phyloP scores from a whole-genome alignment of 2,888 invertebrate genomes.

The Parascotia fuliginaria region DNA sequence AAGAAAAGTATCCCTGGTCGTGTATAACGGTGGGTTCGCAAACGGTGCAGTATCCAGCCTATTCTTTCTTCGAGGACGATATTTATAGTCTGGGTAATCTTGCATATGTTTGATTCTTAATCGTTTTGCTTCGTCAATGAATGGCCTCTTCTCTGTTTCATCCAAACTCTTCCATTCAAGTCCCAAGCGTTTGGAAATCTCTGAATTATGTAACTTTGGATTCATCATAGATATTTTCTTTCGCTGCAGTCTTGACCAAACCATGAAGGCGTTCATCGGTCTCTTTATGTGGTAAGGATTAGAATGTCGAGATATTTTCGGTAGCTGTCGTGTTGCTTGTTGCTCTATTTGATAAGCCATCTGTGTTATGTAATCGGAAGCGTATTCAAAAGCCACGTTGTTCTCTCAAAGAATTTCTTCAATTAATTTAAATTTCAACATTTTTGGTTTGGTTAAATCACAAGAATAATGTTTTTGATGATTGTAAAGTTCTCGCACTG shows the following conservation, averaged over 20 bases:
- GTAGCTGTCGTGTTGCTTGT: conserved; percentile 51
- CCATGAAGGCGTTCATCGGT: conserved; percentile 99
- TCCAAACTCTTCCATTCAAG: conserved; percentile 94
- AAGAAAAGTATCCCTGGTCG: conserved; percentile 65
- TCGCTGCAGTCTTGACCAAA: conserved; percentile 96
- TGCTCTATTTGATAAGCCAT: conserved; percentile 74
- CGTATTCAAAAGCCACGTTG: not conserved
- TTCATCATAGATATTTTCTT: conserved; percentile 94
- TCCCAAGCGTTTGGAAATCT: conserved; percentile 93
- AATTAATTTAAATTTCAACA: not conserved
- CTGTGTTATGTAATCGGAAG: not conserved
- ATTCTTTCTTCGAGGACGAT: conserved; percentile 87
- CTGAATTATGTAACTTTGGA: conserved; percentile 91
- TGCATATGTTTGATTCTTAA: conserved; percentile 90
- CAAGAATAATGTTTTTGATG: not conserved
- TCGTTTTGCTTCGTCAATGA: conserved; percentile 95
- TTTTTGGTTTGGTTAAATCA: conserved; percentile 12
- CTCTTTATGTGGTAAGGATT: conserved; percentile 93
- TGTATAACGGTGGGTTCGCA: conserved; percentile 61
- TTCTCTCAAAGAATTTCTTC: not conserved
- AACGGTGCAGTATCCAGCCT: conserved; percentile 74
- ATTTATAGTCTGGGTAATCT: conserved; percentile 90
- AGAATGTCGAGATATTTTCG: conserved; percentile 83
- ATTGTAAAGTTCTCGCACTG: not conserved
- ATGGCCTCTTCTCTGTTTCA: conserved; percentile 92